Evolutionary conservation across 2,113 vertebrate species (phyloP).

Genomic region (Myxocyprinus asiaticus): DNA sequence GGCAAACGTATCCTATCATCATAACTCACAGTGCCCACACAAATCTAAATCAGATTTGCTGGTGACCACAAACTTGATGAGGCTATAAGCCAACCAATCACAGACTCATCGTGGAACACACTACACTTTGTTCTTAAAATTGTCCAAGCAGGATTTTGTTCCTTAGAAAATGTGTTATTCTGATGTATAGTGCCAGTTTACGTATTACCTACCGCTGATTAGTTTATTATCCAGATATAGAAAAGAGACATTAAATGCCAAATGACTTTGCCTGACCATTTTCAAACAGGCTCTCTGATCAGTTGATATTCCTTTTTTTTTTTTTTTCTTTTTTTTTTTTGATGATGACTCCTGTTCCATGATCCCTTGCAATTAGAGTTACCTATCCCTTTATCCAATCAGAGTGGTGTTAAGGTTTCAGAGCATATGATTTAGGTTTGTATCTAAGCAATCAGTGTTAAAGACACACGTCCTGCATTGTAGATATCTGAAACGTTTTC

Average conservation of each 20-base stretch:
- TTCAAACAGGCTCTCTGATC: background rate
- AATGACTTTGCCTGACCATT: conserved; percentile 1
- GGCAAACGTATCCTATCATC: background rate
- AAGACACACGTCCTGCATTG: conserved; percentile 7
- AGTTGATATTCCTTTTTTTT: background rate
- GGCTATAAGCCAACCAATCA: conserved; percentile 10
- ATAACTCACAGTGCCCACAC: background rate
- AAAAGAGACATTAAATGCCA: conserved; percentile 24
- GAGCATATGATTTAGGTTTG: background rate
- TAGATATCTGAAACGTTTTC: background rate
- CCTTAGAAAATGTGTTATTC: conserved; percentile 4
- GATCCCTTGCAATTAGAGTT: too few relatives aligned
- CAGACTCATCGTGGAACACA: background rate
- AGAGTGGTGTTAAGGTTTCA: background rate
- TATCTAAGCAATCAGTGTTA: background rate
- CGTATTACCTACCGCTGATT: background rate
- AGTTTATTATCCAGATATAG: conserved; percentile 5
- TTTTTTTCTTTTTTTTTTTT: background rate
- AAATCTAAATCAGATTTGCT: background rate
- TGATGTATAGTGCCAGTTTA: conserved; percentile 22
- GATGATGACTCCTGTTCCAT: too few relatives aligned
- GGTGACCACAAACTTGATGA: background rate
- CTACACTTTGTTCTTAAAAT: conserved; percentile 15
- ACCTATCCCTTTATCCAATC: too few relatives aligned
- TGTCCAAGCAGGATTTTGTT: background rate